Evolutionary conservation across 2,113 vertebrate species (phyloP), one percentile per base, ranked within the genome.

Genomic region (Eurystomus gularis): DNA sequence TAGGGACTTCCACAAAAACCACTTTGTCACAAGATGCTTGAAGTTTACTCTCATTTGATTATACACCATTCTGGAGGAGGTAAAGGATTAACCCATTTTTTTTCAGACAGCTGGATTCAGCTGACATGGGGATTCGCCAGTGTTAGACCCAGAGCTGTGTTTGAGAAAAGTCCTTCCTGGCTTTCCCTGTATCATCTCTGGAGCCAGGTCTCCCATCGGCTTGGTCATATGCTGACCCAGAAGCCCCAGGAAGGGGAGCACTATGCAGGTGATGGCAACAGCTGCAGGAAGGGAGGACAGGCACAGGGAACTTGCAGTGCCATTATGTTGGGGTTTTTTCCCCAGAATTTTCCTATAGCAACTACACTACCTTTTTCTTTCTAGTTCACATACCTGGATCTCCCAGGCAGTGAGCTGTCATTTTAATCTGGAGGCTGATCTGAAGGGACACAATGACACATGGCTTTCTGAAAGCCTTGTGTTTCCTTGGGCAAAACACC

Each of bases 151-250:
- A 75, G 42, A 70, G 11, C 9, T 79, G 17, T 49, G 8, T 46
- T 39, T 71, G 6, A 9, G 39, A 66, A 49, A 55, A n/a, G 8
- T 35, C 28, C 11, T 92, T 76, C 25, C 8, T 8, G 52, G 12
- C 5, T 71, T 55, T 21, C 44, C 13, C 15, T 62, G 75, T 13
- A 66, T 52, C 57, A 64, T 54, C 28, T 82, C 35, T 58, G 31
- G 21, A 91, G 23, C 8, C 13, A 61, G 6, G 11, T 58, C 25
- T 91, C 10, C 68, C 13, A 7, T 5, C 3, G 4, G 1, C 19
- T 66, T 54, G 19, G 7, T 46, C 3, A 1, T 54, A 10, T 3
- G 1, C 21, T 51, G 13, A 2, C 66, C n/a, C 20, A 39, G 57
- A 17, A 89, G 13, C 9, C 48, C 12, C 37, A 20, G 48, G 12